Conservation (phyloP, 92 coral and sea anemone genomes). For the Actinernus sp. region DNA sequence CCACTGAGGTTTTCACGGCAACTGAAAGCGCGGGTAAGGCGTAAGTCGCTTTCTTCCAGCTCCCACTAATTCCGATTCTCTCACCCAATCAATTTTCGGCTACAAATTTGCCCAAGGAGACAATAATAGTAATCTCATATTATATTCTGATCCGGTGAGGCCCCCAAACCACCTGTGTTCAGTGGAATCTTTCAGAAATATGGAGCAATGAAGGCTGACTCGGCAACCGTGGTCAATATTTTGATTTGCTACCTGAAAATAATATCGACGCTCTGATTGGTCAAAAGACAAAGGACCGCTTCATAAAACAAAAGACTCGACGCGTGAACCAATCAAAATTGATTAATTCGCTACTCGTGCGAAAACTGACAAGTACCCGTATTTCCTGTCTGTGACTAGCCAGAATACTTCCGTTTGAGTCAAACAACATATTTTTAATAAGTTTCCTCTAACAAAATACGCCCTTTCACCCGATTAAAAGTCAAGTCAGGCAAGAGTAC, state of each 20-base stretch:
- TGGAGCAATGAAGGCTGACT: constrained; percentile 49
- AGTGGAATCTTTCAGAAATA: constrained; percentile 11
- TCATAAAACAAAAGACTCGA: constrained; percentile 5
- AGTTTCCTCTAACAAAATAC: too few species aligned
- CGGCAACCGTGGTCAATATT: constrained; percentile 72
- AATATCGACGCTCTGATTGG: constrained; percentile 71
- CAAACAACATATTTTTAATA: too few species aligned
- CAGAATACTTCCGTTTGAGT: too few species aligned
- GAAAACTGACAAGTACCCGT: constrained; percentile 34
- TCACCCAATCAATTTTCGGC: constrained; percentile 83
- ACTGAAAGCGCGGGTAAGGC: constrained; percentile 53
- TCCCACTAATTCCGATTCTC: constrained; percentile 76
- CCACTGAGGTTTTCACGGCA: constrained; percentile 58
- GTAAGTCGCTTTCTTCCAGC: constrained; percentile 65
- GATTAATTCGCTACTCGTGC: constrained; percentile 18
- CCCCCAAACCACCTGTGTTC: constrained; percentile 75
- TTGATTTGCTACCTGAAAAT: constrained; percentile 57
- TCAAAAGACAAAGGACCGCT: neutral
- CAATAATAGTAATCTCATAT: constrained; percentile 93
- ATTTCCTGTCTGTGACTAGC: too few species aligned
- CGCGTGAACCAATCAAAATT: constrained; percentile 23
- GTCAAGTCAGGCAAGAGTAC: too few species aligned
- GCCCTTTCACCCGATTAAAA: too few species aligned
- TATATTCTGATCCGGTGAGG: constrained; percentile 96
- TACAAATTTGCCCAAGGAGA: constrained; percentile 82